Conservation (phyloP, 2,888 invertebrate species). For the Amaurobius ferox region DNA sequence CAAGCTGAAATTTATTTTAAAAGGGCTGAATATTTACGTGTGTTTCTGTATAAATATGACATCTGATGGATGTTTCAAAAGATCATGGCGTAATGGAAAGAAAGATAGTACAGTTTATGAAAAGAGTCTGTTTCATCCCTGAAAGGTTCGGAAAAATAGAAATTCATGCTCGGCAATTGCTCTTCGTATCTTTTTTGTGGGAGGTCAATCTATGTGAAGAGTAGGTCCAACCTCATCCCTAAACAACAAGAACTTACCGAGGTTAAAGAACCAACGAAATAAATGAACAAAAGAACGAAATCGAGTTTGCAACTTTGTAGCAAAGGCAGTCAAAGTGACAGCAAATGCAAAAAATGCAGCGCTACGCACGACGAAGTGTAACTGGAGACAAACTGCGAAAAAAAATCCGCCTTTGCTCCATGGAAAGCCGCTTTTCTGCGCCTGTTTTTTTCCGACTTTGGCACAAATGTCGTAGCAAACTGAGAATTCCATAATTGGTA, state of each 20-base stretch:
- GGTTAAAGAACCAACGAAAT: conserved; percentile 48
- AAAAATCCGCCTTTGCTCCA: conserved; percentile 10
- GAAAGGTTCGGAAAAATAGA: background rate
- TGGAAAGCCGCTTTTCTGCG: conserved; percentile 28
- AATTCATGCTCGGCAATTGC: background rate
- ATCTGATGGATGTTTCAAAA: no score
- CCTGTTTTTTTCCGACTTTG: background rate
- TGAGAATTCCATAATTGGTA: conserved; percentile 16
- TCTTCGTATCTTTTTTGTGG: background rate
- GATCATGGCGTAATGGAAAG: no score
- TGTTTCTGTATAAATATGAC: no score
- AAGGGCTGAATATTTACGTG: no score
- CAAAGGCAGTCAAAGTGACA: conserved; percentile 24
- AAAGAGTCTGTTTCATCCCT: no score
- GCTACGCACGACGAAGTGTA: conserved; percentile 56
- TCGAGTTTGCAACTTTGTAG: conserved; percentile 38
- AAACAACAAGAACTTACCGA: conserved; percentile 33
- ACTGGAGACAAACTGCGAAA: conserved; percentile 24
- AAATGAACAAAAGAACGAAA: conserved; percentile 20
- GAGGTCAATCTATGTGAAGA: background rate
- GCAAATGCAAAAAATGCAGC: conserved; percentile 22
- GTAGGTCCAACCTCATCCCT: conserved; percentile 11
- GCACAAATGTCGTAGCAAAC: conserved; percentile 18
- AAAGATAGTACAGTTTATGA: no score
- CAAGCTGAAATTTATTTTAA: no score